phyloP scores from a whole-genome alignment of 2,113 vertebrate genomes.

The Mobula birostris region DNA sequence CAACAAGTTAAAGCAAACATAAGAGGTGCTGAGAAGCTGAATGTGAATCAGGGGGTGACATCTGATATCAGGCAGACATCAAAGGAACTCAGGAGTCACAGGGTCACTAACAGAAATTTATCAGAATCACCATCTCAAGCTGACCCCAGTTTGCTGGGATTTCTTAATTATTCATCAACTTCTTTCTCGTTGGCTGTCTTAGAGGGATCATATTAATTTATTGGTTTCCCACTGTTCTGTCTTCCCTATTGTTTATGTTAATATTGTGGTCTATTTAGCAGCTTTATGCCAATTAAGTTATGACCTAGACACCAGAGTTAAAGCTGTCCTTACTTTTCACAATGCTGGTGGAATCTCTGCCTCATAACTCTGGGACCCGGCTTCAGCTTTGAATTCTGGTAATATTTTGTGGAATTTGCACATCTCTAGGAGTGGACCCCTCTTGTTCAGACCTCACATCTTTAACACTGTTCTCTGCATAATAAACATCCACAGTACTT shows the following conservation, averaged over 20 bases:
- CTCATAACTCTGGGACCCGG: too few species aligned
- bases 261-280: background rate
- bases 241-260: background rate
- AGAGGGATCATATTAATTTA: background rate
- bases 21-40: background rate
- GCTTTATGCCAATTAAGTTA: background rate
- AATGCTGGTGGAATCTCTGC: too few species aligned
- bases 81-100: slow-evolving; percentile 4
- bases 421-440: too few species aligned
- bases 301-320: background rate
- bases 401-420: too few species aligned
- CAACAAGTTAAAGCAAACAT: background rate
- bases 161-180: background rate
- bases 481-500: too few species aligned
- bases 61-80: slow-evolving; percentile 17
- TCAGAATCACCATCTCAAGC: slow-evolving; percentile 9
- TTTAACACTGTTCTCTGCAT: too few species aligned
- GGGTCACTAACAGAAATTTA: background rate
- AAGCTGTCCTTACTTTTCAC: background rate
- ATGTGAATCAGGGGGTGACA: background rate
- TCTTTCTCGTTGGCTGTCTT: background rate
- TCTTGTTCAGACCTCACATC: too few species aligned
- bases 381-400: too few species aligned
- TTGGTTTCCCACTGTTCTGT: background rate
- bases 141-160: background rate